These are phyloP conservation scores for Microtus oregoni DNA, from an alignment of 2,113 vertebrate species.

Conservation along the genomic window DNA sequence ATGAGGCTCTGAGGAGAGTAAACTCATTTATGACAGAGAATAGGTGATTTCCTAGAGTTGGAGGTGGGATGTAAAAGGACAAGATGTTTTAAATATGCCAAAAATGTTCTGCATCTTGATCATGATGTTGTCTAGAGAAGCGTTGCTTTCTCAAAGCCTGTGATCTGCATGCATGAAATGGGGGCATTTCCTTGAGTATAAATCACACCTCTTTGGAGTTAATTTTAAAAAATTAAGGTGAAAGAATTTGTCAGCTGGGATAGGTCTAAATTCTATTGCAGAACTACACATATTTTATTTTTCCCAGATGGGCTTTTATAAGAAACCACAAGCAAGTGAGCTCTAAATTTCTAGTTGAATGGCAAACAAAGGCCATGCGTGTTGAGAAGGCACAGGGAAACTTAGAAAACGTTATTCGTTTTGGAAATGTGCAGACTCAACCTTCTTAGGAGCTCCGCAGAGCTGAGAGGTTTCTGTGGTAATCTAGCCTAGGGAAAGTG, in stretches of 20 bases:
- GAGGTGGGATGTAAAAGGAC: not conserved
- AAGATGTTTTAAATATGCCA: not conserved
- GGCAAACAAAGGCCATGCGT: conserved; percentile 48
- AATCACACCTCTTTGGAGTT: not conserved
- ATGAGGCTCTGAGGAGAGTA: not conserved
- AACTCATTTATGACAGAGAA: not conserved
- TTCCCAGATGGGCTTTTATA: not conserved
- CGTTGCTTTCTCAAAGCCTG: not conserved
- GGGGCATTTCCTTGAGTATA: not conserved
- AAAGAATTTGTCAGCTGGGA: conserved; percentile 27
- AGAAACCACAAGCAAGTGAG: conserved; percentile 19
- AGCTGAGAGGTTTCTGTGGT: not conserved
- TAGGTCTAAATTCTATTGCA: not conserved
- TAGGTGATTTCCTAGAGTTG: not conserved
- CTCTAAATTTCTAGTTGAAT: conserved; percentile 18
- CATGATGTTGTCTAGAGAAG: not conserved
- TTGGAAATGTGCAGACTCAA: conserved; percentile 12
- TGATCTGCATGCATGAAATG: not conserved
- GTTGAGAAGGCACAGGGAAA: not conserved
- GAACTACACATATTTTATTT: not conserved
- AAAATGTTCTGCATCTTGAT: not conserved
- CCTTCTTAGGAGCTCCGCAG: conserved; percentile 20
- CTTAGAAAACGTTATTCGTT: conserved; percentile 3
- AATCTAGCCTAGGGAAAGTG: not conserved
- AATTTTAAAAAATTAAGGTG: not conserved